These are phyloP conservation scores for Mamestra configurata DNA, from an alignment of 1,140 invertebrate species.

Conservation along the genomic window DNA sequence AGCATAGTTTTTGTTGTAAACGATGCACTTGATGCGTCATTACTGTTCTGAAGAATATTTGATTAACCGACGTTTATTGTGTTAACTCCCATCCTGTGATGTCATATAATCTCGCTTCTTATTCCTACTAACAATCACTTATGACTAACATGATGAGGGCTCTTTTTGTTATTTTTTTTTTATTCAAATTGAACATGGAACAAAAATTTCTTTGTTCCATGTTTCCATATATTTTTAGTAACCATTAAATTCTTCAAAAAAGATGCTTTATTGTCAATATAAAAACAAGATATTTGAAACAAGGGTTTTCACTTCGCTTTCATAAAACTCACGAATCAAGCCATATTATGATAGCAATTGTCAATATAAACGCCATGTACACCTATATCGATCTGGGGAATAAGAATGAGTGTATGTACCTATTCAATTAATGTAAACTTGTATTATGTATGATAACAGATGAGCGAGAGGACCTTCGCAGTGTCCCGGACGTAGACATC, in stretches of 20 bases:
- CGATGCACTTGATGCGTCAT: constrained; percentile 26
- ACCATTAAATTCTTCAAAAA: too few species aligned
- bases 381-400: background rate
- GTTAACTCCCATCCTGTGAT: constrained; percentile 31
- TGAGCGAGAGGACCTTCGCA: constrained; percentile 83
- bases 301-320: background rate
- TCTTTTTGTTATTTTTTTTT: background rate
- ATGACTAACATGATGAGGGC: background rate
- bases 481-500: constrained; percentile 81
- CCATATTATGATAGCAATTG: background rate
- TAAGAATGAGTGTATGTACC: background rate
- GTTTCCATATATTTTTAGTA: too few species aligned
- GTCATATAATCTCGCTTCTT: constrained; percentile 8
- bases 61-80: constrained; percentile 28
- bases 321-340: background rate
- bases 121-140: constrained; percentile 20
- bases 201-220: too few species aligned
- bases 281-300: too few species aligned
- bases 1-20: constrained; percentile 55
- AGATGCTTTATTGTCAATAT: too few species aligned
- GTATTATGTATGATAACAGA: constrained; percentile 64
- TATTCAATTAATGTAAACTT: constrained; percentile 7
- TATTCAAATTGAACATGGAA: too few species aligned
- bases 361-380: background rate
- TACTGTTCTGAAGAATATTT: constrained; percentile 29